Percentiles rank a stretch among this genome's conserved stretches.
phyloP scores from a whole-genome alignment of 2,888 invertebrate species.

The Anodontia alba region DNA sequence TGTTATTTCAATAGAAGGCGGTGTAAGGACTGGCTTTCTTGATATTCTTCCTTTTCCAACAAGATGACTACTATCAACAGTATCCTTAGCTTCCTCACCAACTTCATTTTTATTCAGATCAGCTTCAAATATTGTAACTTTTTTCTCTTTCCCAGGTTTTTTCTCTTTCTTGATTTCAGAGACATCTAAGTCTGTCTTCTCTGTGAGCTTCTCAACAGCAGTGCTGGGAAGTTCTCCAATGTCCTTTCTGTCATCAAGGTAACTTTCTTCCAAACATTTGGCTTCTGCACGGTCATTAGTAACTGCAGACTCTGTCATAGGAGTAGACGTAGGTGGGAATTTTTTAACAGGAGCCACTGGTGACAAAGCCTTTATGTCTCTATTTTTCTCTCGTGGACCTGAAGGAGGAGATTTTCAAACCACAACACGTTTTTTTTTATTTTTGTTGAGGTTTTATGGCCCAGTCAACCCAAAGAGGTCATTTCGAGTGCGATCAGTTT shows the following conservation, averaged over 20 bases:
- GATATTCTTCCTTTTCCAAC: background rate
- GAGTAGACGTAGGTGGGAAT: conserved; percentile 54
- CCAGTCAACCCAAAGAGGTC: too few relatives aligned
- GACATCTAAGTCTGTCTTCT: background rate
- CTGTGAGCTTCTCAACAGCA: background rate
- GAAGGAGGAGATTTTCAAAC: too few relatives aligned
- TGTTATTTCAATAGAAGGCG: background rate
- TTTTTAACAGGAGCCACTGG: conserved; percentile 11
- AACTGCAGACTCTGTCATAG: conserved; percentile 20
- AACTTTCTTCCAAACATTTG: conserved; percentile 57
- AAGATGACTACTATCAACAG: background rate
- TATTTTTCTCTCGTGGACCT: conserved; percentile 6
- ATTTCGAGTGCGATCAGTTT: too few relatives aligned
- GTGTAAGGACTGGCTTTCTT: background rate
- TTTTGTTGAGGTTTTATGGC: too few relatives aligned
- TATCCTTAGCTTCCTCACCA: background rate
- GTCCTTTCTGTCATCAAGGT: conserved; percentile 30
- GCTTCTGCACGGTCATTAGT: background rate
- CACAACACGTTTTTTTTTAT: too few relatives aligned
- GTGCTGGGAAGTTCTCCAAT: background rate
- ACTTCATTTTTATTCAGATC: background rate
- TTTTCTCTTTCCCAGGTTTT: background rate
- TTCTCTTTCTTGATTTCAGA: conserved; percentile 2
- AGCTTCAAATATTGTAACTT: background rate
- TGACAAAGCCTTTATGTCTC: conserved; percentile 22